Conservation (phyloP, 1,140 invertebrate genomes). For the Pseudomyrmex gracilis region DNA sequence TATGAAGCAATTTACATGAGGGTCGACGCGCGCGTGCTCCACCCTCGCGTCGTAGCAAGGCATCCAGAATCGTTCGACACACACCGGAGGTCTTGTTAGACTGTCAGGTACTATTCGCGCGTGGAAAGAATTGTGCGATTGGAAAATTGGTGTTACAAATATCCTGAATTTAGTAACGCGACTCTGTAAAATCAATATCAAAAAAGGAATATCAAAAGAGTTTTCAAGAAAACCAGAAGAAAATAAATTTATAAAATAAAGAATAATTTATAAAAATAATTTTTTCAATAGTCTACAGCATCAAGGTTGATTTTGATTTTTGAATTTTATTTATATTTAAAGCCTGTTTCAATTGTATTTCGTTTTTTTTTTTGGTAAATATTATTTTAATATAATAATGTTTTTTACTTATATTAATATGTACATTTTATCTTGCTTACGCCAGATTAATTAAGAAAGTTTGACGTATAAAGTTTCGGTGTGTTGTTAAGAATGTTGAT, state of each 20-base stretch:
- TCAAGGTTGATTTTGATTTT: too few relatives aligned
- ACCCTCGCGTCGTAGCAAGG: slow-evolving; percentile 47
- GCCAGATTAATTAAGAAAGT: background rate
- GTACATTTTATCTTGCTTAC: too few relatives aligned
- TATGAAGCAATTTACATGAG: slow-evolving; percentile 80
- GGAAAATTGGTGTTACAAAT: slow-evolving; percentile 50
- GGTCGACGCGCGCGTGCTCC: slow-evolving; percentile 66
- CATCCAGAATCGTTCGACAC: slow-evolving; percentile 38
- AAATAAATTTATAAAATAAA: too few relatives aligned
- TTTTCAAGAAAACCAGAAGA: too few relatives aligned
- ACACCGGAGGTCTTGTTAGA: slow-evolving; percentile 33
- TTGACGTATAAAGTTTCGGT: background rate
- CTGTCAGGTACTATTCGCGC: slow-evolving; percentile 22
- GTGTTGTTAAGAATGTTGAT: slow-evolving; percentile 10
- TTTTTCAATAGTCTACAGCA: too few relatives aligned
- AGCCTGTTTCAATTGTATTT: too few relatives aligned
- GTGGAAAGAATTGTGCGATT: slow-evolving; percentile 20
- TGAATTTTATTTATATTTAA: too few relatives aligned
- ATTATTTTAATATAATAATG: too few relatives aligned
- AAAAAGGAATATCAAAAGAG: too few relatives aligned
- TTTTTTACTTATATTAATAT: too few relatives aligned
- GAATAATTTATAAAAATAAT: too few relatives aligned
- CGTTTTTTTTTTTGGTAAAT: too few relatives aligned
- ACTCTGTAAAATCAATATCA: background rate
- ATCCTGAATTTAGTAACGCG: slow-evolving; percentile 35